Evolutionary conservation across 2,888 invertebrate species (phyloP).

Genomic region (Leptinotarsa rubiginosa): DNA sequence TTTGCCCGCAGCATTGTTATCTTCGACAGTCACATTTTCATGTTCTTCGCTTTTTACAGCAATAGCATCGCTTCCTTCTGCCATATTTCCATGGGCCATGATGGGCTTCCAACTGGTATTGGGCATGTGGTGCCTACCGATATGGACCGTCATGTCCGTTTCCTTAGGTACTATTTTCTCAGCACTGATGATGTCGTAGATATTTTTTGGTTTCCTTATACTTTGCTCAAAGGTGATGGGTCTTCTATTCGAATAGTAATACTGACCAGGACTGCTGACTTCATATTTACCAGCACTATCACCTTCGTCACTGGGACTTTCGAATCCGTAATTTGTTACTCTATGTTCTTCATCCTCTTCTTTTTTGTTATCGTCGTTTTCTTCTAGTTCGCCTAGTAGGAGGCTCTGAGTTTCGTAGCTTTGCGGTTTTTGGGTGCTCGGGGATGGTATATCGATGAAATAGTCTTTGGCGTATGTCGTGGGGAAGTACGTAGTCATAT

Average conservation of each 20-base stretch:
- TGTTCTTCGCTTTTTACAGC: neutral
- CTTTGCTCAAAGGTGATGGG: constrained; percentile 26
- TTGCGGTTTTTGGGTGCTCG: neutral
- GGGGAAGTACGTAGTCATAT: constrained; percentile 22
- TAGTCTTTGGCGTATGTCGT: constrained; percentile 25
- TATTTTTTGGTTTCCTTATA: constrained; percentile 23
- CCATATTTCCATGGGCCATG: neutral
- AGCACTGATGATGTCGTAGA: constrained; percentile 30
- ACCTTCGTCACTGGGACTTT: neutral
- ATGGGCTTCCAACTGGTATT: constrained; percentile 8
- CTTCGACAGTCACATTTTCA: neutral
- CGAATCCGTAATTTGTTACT: neutral
- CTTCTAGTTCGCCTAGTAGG: constrained; percentile 7
- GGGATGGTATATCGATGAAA: constrained; percentile 11
- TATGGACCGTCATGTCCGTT: constrained; percentile 3
- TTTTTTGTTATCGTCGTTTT: neutral
- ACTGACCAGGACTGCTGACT: neutral
- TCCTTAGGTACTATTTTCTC: constrained; percentile 23
- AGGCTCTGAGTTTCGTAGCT: constrained; percentile 7
- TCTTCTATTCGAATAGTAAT: constrained; percentile 24
- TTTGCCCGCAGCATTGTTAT: neutral
- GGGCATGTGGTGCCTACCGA: neutral
- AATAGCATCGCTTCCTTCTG: neutral
- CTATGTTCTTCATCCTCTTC: neutral
- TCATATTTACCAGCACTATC: neutral